Conservation (phyloP, 2,797 vertebrate genomes). For the Adrianichthys oophorus region DNA sequence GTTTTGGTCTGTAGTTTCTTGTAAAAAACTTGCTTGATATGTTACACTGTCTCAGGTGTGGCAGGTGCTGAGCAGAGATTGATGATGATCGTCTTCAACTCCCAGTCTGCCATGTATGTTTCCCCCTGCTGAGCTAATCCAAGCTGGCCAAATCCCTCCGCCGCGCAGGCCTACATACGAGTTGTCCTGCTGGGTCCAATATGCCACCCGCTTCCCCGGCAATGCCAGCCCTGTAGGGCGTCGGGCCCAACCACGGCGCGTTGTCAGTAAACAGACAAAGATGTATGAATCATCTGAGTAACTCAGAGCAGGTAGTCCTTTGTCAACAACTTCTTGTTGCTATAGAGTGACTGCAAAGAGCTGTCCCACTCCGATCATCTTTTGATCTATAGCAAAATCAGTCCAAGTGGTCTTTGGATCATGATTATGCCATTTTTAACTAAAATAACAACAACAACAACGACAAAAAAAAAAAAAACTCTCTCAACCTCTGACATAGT, state of each 20-base stretch:
- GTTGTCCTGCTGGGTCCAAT: conserved; percentile 73
- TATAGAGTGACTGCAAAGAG: conserved; percentile 40
- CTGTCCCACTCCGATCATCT: conserved; percentile 1
- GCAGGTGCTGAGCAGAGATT: conserved; percentile 45
- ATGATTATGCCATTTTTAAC: too few relatives aligned
- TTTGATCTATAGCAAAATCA: too few relatives aligned
- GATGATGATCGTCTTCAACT: conserved; percentile 44
- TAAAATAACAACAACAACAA: too few relatives aligned
- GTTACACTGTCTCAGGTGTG: conserved; percentile 39
- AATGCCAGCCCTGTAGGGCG: conserved; percentile 53
- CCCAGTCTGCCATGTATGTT: conserved; percentile 38
- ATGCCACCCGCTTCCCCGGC: conserved; percentile 71
- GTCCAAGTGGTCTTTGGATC: too few relatives aligned
- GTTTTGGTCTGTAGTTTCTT: conserved; percentile 5
- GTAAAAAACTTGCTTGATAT: conserved; percentile 10
- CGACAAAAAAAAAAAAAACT: too few relatives aligned
- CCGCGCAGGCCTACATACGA: conserved; percentile 47
- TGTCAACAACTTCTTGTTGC: conserved; percentile 51
- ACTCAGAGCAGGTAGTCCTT: conserved; percentile 49
- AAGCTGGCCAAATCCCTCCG: conserved; percentile 66
- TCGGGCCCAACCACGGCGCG: conserved; percentile 33
- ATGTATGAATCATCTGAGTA: conserved; percentile 65
- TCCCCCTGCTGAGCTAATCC: conserved; percentile 67
- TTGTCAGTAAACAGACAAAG: conserved; percentile 69
- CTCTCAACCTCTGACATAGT: too few relatives aligned